These are phyloP conservation scores for Erpornis zantholeuca DNA, from an alignment of 2,113 vertebrate species.

Conservation along the genomic window DNA sequence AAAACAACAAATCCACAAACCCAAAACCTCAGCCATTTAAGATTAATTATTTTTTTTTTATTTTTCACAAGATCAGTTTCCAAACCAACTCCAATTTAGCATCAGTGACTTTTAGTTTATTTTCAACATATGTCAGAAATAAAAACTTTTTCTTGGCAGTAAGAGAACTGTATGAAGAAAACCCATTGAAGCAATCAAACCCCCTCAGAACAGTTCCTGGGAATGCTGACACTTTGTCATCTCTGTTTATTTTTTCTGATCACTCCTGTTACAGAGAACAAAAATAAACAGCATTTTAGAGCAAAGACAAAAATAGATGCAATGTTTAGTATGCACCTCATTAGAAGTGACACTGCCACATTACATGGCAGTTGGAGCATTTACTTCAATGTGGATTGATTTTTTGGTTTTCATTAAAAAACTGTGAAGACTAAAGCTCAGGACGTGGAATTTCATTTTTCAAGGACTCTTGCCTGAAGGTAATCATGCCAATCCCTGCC, in stretches of 20 bases:
- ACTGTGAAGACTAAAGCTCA: background rate
- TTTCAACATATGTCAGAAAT: background rate
- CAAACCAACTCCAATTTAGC: background rate
- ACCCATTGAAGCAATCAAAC: background rate
- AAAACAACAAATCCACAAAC: background rate
- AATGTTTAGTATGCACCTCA: background rate
- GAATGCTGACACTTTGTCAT: background rate
- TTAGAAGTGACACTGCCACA: background rate
- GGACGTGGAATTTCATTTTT: background rate
- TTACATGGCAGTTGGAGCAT: background rate
- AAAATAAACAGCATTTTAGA: background rate
- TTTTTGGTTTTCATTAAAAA: background rate
- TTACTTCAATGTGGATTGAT: background rate
- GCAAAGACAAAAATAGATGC: background rate
- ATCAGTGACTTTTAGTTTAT: background rate
- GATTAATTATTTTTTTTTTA: background rate
- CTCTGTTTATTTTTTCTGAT: background rate
- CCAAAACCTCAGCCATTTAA: background rate
- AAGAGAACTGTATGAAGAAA: background rate
- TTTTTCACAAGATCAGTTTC: background rate
- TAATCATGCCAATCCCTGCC: background rate
- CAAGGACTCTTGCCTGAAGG: background rate
- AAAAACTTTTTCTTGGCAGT: background rate
- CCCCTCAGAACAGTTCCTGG: background rate
- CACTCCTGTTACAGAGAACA: background rate